These are phyloP conservation scores for Lasioglossum vierecki DNA, from an alignment of 2,888 invertebrate genomes.

Conservation along the genomic window DNA sequence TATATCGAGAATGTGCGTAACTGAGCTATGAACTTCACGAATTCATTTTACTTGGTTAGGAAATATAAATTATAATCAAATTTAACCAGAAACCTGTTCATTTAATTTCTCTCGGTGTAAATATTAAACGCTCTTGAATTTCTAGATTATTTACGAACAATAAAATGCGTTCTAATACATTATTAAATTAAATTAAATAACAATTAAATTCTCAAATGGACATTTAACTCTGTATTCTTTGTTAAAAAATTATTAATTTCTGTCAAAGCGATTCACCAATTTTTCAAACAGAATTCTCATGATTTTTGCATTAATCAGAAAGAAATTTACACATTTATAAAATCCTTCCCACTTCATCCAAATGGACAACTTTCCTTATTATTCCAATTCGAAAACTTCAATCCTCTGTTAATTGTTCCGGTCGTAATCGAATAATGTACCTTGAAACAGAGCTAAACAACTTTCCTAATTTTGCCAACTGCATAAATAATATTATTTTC, in stretches of 20 bases:
- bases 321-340: neutral
- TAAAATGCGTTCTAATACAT: neutral
- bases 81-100: neutral
- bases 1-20: neutral
- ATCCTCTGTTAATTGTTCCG: neutral
- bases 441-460: neutral
- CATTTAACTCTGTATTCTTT: neutral
- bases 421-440: neutral
- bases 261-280: neutral
- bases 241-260: neutral
- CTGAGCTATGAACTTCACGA: neutral
- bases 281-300: neutral
- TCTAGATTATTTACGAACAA: neutral
- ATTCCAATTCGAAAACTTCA: neutral
- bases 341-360: neutral
- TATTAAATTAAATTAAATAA: too few species aligned
- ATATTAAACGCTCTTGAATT: neutral
- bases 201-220: neutral
- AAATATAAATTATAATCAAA: neutral
- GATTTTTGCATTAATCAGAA: neutral
- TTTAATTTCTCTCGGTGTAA: too few species aligned
- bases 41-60: neutral
- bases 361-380: neutral
- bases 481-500: slow-evolving; percentile 8
- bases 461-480: slow-evolving; percentile 9